Conservation (phyloP, 2,797 vertebrate species). For the Chelon auratus region DNA sequence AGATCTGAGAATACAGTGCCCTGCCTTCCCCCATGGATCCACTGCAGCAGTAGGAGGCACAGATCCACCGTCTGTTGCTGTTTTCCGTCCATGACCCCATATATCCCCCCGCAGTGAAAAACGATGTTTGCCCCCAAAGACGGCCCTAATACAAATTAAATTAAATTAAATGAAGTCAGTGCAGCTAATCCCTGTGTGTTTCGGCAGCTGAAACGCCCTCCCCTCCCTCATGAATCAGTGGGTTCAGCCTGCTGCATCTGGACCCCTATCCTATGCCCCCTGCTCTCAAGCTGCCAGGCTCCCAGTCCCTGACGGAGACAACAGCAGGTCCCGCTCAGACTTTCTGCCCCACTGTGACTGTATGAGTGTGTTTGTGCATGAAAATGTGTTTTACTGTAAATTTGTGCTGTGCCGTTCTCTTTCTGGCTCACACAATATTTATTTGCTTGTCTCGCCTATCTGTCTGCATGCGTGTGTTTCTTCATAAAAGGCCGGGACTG, state of each 20-base stretch:
- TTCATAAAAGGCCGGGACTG: constrained; percentile 26
- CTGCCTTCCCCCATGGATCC: constrained; percentile 52
- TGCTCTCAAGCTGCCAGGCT: constrained; percentile 78
- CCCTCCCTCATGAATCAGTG: constrained; percentile 54
- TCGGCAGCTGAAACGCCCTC: constrained; percentile 72
- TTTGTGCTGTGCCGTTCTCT: constrained; percentile 39
- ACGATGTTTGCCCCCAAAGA: constrained; percentile 80
- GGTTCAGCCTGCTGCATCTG: constrained; percentile 85
- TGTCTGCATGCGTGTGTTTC: constrained; percentile 45
- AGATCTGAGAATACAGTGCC: constrained; percentile 45
- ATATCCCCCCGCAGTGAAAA: constrained; percentile 69
- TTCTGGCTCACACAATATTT: constrained; percentile 49
- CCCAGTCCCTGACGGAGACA: constrained; percentile 62
- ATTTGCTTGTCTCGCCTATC: constrained; percentile 49
- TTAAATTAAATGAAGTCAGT: constrained; percentile 86
- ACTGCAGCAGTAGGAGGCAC: constrained; percentile 49
- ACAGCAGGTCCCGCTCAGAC: constrained; percentile 65
- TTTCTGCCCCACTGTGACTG: constrained; percentile 56
- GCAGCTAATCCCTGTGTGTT: constrained; percentile 84
- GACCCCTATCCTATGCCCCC: constrained; percentile 69
- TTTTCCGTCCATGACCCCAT: constrained; percentile 71
- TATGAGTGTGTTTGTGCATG: constrained; percentile 20
- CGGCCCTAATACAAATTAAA: constrained; percentile 85
- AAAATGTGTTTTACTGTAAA: constrained; percentile 47
- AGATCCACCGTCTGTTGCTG: constrained; percentile 77